Conservation (phyloP, 2,888 invertebrate genomes). For the Julus scandinavius region DNA sequence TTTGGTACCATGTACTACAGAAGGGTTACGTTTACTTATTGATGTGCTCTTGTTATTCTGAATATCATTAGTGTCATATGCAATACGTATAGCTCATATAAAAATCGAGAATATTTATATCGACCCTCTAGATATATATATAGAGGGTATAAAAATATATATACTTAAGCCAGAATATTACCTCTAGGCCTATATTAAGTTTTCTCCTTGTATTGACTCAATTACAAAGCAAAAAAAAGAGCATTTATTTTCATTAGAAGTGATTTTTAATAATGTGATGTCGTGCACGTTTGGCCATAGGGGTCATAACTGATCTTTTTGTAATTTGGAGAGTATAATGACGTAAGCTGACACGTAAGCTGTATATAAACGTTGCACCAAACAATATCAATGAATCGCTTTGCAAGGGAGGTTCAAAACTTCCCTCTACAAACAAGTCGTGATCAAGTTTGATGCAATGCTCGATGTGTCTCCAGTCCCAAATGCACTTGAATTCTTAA, state of each 20-base stretch:
- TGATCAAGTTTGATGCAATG: too few species aligned
- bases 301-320: neutral
- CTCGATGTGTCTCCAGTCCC: too few species aligned
- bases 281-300: constrained; percentile 5
- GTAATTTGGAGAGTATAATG: neutral
- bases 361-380: neutral
- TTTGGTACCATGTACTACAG: neutral
- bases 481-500: too few species aligned
- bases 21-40: neutral
- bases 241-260: neutral
- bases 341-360: constrained; percentile 16
- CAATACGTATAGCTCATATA: neutral
- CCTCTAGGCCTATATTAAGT: neutral
- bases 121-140: neutral
- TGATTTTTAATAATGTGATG: constrained; percentile 16
- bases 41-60: neutral
- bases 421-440: too few species aligned
- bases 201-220: neutral
- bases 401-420: neutral
- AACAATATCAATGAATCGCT: neutral
- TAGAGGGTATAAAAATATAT: neutral
- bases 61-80: neutral
- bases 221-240: neutral
- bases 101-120: neutral
- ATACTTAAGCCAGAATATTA: neutral